Conservation (phyloP, 2,888 invertebrate species). For the Cactoblastis cactorum region DNA sequence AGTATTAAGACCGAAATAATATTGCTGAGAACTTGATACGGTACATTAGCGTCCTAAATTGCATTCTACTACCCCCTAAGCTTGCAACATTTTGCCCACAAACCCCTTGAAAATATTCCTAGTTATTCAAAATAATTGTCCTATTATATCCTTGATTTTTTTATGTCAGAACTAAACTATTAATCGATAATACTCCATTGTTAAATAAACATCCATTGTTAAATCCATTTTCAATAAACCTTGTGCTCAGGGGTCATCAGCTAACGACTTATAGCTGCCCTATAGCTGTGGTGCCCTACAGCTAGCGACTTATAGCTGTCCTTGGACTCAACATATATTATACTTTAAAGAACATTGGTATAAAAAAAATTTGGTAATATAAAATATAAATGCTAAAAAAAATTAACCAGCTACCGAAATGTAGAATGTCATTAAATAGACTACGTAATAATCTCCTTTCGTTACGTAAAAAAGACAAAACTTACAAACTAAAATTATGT, state of each 20-base stretch:
- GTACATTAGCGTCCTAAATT: background rate
- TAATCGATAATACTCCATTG: no score
- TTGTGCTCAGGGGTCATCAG: no score
- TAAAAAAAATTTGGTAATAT: slow-evolving; percentile 74
- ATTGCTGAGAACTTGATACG: background rate
- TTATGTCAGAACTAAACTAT: no score
- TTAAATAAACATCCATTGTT: no score
- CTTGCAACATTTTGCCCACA: no score
- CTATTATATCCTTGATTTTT: no score
- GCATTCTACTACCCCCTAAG: no score
- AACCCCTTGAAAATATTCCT: no score
- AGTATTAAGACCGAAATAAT: slow-evolving; percentile 33
- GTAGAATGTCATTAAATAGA: slow-evolving; percentile 53
- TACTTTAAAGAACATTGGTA: slow-evolving; percentile 73
- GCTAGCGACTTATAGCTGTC: slow-evolving; percentile 25
- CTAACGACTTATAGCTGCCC: no score
- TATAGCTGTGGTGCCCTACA: background rate
- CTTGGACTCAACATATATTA: slow-evolving; percentile 39
- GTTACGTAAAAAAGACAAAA: slow-evolving; percentile 30
- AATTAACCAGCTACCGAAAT: slow-evolving; percentile 66
- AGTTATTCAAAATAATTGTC: no score
- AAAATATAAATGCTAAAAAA: slow-evolving; percentile 58
- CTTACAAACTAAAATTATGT: slow-evolving; percentile 35
- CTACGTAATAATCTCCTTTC: slow-evolving; percentile 63
- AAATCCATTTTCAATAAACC: no score